These are phyloP conservation scores for Calliopsis andreniformis DNA, from an alignment of 1,140 invertebrate genomes.

Conservation along the genomic window DNA sequence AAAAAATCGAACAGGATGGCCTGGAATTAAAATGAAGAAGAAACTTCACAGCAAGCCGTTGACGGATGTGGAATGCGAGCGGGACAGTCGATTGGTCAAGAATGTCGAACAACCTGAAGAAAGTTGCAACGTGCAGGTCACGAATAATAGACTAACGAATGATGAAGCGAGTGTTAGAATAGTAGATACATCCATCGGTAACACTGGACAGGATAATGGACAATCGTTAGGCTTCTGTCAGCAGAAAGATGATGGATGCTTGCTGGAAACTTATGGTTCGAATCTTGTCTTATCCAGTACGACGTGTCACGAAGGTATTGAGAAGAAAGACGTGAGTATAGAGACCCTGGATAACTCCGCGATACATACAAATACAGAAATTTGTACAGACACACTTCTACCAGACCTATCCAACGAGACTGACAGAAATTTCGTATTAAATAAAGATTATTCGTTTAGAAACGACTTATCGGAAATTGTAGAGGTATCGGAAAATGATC, in stretches of 20 bases:
- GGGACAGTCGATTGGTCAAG: slow-evolving; percentile 46
- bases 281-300: slow-evolving; percentile 39
- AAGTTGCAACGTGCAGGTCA: not conserved
- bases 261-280: slow-evolving; percentile 20
- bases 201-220: not conserved
- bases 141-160: slow-evolving; percentile 7
- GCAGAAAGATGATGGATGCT: not conserved
- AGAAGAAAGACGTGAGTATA: slow-evolving; percentile 21
- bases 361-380: slow-evolving; percentile 17
- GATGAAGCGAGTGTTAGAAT: not conserved
- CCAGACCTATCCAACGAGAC: slow-evolving; percentile 44
- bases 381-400: not conserved
- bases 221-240: not conserved
- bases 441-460: slow-evolving; percentile 45
- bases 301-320: slow-evolving; percentile 27
- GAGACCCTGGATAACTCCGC: slow-evolving; percentile 15
- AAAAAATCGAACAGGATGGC: slow-evolving; percentile 85
- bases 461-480: slow-evolving; percentile 34
- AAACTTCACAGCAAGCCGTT: slow-evolving; percentile 64
- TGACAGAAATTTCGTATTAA: slow-evolving; percentile 41
- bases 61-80: slow-evolving; percentile 13
- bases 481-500: slow-evolving; percentile 58
- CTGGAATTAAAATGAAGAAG: slow-evolving; percentile 81
- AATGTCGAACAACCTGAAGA: not conserved
- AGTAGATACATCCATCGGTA: not conserved